Evolutionary conservation across 2,797 vertebrate genomes (phyloP).

Genomic region (Arremon aurantiirostris): DNA sequence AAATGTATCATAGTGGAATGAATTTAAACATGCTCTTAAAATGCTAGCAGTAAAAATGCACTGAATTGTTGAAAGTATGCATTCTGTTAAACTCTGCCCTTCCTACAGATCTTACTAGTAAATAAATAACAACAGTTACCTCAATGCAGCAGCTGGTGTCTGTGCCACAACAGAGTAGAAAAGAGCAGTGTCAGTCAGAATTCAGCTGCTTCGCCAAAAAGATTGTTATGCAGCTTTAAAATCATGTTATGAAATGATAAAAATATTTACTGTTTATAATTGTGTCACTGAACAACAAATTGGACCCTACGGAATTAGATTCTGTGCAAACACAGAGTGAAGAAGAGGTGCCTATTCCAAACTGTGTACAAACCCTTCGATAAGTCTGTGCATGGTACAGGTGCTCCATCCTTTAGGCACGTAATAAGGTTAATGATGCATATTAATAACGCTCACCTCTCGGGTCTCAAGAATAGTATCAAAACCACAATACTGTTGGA

Average conservation of each 20-base stretch:
- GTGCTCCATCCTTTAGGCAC: background rate
- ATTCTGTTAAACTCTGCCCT: background rate
- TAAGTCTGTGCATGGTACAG: background rate
- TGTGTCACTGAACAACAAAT: background rate
- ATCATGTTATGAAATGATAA: fast-evolving
- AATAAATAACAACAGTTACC: background rate
- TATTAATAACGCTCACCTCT: background rate
- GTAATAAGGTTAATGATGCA: background rate
- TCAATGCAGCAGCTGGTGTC: background rate
- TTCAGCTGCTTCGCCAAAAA: background rate
- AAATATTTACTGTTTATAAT: constrained; percentile 5
- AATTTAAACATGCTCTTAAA: background rate
- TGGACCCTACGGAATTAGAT: background rate
- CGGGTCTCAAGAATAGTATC: background rate
- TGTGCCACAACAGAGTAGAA: background rate
- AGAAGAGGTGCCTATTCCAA: background rate
- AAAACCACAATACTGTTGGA: background rate
- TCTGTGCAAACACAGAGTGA: background rate
- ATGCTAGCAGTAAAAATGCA: background rate
- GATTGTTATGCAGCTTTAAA: background rate
- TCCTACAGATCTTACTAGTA: background rate
- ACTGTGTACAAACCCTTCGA: fast-evolving
- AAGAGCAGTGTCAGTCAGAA: background rate
- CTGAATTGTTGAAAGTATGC: background rate
- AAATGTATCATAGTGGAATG: background rate